Conservation (phyloP, 2,888 invertebrate genomes). For the Rotaria sp. region DNA sequence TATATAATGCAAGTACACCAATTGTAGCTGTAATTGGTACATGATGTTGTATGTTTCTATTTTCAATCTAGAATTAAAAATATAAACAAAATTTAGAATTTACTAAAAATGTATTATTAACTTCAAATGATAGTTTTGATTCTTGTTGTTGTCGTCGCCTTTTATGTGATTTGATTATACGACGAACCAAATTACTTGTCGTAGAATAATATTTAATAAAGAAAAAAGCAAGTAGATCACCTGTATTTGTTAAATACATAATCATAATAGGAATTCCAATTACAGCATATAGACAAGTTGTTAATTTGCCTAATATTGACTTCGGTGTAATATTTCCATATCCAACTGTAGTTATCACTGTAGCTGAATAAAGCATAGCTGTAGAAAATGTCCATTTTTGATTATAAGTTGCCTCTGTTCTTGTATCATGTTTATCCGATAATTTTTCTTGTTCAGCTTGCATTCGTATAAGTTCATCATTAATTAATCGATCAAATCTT, state of each 20-base stretch:
- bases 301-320: slow-evolving; percentile 39
- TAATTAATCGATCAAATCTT: background rate
- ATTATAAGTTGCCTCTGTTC: background rate
- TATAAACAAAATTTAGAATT: background rate
- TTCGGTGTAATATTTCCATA: slow-evolving; percentile 41
- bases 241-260: slow-evolving; percentile 39
- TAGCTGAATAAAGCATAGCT: slow-evolving; percentile 41
- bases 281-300: slow-evolving; percentile 41
- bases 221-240: slow-evolving; percentile 39
- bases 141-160: background rate
- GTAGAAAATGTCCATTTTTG: slow-evolving; percentile 36
- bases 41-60: background rate
- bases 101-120: background rate
- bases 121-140: background rate
- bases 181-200: background rate
- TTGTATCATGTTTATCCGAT: background rate
- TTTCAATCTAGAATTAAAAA: background rate
- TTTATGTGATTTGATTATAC: background rate
- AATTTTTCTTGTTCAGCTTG: slow-evolving; percentile 1
- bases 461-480: background rate
- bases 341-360: slow-evolving; percentile 41
- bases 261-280: slow-evolving; percentile 42
- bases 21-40: background rate
- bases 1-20: slow-evolving; percentile 26
- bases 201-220: slow-evolving; percentile 31